These are phyloP conservation scores for Balanococcus diminutus DNA, from an alignment of 2,888 invertebrate genomes.

Conservation along the genomic window DNA sequence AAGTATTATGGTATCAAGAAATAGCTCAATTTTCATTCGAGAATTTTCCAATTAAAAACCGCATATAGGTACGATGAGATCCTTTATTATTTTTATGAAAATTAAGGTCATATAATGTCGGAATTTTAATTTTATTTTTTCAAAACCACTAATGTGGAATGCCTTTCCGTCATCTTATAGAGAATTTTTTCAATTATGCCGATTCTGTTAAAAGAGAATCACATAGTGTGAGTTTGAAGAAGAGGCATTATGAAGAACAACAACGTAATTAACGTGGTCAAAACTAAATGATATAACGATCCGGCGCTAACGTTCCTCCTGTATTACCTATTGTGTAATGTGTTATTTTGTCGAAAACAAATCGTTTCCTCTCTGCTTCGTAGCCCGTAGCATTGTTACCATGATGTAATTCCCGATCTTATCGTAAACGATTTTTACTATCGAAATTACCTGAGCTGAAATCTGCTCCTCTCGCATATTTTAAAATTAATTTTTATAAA, in stretches of 20 bases:
- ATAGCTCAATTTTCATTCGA: not conserved
- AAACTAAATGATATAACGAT: conserved; percentile 43
- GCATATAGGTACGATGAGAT: conserved; percentile 33
- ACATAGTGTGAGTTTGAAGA: conserved; percentile 30
- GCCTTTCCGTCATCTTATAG: conserved; percentile 21
- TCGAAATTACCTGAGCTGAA: conserved; percentile 2
- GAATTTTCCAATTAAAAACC: conserved; percentile 39
- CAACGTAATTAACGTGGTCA: conserved; percentile 42
- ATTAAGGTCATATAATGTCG: conserved; percentile 14
- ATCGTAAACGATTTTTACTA: conserved; percentile 20
- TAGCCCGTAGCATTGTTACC: conserved; percentile 40
- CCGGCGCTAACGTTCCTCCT: conserved; percentile 34
- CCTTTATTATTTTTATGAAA: conserved; percentile 1
- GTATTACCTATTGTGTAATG: conserved; percentile 31
- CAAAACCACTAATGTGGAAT: conserved; percentile 39
- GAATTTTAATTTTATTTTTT: conserved; percentile 16
- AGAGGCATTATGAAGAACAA: conserved; percentile 41
- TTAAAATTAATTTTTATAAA: conserved; percentile 12
- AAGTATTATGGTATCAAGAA: not conserved
- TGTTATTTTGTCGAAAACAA: conserved; percentile 43
- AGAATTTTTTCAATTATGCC: conserved; percentile 36
- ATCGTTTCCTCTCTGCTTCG: conserved; percentile 42
- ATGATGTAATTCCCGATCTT: conserved; percentile 24
- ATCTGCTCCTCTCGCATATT: not conserved
- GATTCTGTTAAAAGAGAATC: not conserved